These are phyloP conservation scores for Ryuthela nishihirai DNA, from an alignment of 2,888 invertebrate genomes.

Conservation along the genomic window DNA sequence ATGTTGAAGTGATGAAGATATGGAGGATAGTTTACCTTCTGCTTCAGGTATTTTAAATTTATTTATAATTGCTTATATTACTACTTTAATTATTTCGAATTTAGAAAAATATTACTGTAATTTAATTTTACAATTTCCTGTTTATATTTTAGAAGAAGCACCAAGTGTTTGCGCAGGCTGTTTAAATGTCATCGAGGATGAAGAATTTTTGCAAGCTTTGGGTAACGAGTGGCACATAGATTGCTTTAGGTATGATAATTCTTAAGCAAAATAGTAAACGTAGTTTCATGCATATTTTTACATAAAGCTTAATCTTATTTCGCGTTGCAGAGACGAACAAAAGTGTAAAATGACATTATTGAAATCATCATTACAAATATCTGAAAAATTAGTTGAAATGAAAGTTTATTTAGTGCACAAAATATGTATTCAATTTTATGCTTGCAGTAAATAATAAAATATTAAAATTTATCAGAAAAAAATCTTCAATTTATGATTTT, in stretches of 20 bases:
- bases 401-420: too few relatives aligned
- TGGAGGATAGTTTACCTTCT: conserved; percentile 32
- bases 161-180: conserved; percentile 64
- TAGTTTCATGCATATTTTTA: not conserved
- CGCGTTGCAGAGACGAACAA: too few relatives aligned
- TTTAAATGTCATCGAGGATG: conserved; percentile 67
- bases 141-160: conserved; percentile 24
- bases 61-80: not conserved
- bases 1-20: conserved; percentile 35
- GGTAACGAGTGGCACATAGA: conserved; percentile 85
- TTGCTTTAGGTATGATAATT: conserved; percentile 67
- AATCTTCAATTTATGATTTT: too few relatives aligned
- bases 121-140: not conserved
- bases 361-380: too few relatives aligned
- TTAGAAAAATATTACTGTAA: not conserved
- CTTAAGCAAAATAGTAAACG: not conserved
- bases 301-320: too few relatives aligned
- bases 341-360: too few relatives aligned
- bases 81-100: too few relatives aligned
- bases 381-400: too few relatives aligned
- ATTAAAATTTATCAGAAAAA: too few relatives aligned
- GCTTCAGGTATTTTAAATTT: conserved; percentile 22
- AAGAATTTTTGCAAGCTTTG: conserved; percentile 74
- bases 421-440: too few relatives aligned
- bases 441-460: too few relatives aligned